Evolutionary conservation across 2,113 vertebrate genomes (phyloP).

Genomic region (Oryctolagus cuniculus): mOryCun1.1 NC_091432.1:153623501-153624000

Average conservation of each 20-base stretch:
- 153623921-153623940: no score
- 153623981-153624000: no score
- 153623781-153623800: constrained; percentile 12
- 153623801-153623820: not conserved
- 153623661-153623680: not conserved
- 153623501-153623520: constrained; percentile 54
- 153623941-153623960: no score
- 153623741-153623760: not conserved
- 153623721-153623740: not conserved
- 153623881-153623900: no score
- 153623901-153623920: no score
- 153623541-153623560: constrained; percentile 9
- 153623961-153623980: no score
- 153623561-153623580: constrained; percentile 48
- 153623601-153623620: constrained; percentile 41
- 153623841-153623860: no score
- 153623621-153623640: not conserved
- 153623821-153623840: no score
- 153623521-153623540: constrained; percentile 38
- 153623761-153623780: not conserved
- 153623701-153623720: constrained; percentile 14
- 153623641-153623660: constrained; percentile 21
- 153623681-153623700: not conserved
- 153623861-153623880: no score
- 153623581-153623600: constrained; percentile 30